Conservation (phyloP, 1,140 invertebrate genomes). For the Drosophila ambigua region DNA sequence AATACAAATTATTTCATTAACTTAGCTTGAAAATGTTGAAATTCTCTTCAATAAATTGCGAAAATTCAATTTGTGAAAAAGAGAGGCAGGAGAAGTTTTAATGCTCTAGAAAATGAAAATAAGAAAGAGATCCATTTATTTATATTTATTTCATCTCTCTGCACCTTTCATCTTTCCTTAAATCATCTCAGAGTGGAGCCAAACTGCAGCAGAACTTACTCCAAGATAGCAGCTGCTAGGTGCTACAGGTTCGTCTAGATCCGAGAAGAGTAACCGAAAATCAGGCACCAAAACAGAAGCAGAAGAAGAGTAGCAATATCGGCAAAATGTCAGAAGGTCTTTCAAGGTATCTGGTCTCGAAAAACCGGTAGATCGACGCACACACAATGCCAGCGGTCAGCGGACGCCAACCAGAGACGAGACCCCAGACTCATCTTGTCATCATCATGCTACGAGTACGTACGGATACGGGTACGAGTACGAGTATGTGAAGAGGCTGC, state of each 20-base stretch:
- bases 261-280: neutral
- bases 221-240: too few relatives aligned
- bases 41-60: slow-evolving; percentile 55
- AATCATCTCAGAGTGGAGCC: too few relatives aligned
- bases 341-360: slow-evolving; percentile 52
- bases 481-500: slow-evolving; percentile 19
- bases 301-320: slow-evolving; percentile 13
- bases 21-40: slow-evolving; percentile 44
- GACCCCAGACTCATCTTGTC: slow-evolving; percentile 3
- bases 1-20: slow-evolving; percentile 56
- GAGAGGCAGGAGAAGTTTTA: neutral
- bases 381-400: neutral
- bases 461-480: too few relatives aligned
- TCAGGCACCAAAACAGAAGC: slow-evolving; percentile 4
- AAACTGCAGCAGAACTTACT: too few relatives aligned
- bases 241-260: neutral
- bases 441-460: neutral
- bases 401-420: neutral
- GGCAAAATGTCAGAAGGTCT: slow-evolving; percentile 64
- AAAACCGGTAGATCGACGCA: slow-evolving; percentile 62
- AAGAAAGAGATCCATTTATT: neutral
- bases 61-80: slow-evolving; percentile 37
- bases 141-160: too few relatives aligned
- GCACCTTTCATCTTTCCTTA: too few relatives aligned
- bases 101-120: too few relatives aligned